These are phyloP conservation scores for Mycetomoellerius zeteki DNA, from an alignment of 1,140 invertebrate genomes.

Conservation along the genomic window DNA sequence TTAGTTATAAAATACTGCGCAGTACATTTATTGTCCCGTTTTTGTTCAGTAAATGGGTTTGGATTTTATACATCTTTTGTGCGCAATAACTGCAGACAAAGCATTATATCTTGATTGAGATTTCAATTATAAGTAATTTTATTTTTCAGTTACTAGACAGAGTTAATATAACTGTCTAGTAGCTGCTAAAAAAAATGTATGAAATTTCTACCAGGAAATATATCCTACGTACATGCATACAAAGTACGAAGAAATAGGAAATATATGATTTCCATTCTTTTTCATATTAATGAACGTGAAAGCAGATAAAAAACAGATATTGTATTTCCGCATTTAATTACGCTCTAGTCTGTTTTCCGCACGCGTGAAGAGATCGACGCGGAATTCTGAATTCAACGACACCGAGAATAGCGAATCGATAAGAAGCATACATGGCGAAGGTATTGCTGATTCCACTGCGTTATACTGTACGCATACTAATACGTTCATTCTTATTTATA, in stretches of 20 bases:
- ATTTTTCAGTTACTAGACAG: no score
- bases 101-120: no score
- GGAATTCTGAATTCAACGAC: constrained; percentile 35
- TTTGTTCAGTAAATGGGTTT: no score
- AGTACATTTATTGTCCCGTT: no score
- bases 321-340: constrained; percentile 17
- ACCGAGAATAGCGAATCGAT: constrained; percentile 10
- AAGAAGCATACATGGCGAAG: neutral
- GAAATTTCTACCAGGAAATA: neutral
- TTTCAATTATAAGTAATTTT: no score
- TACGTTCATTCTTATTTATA: constrained; percentile 57
- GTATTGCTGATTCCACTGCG: constrained; percentile 16
- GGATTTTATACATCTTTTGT: no score
- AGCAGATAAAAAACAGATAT: neutral
- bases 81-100: no score
- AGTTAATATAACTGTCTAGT: no score
- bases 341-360: neutral
- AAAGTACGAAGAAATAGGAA: neutral
- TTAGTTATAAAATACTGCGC: no score
- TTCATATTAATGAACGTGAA: neutral
- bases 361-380: neutral
- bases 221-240: neutral
- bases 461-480: constrained; percentile 36
- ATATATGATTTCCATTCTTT: neutral
- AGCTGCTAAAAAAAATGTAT: no score